Evolutionary conservation across 2,113 vertebrate genomes (phyloP), one percentile per base, ranked within the genome.

Genomic region (Balaeniceps rex): DNA sequence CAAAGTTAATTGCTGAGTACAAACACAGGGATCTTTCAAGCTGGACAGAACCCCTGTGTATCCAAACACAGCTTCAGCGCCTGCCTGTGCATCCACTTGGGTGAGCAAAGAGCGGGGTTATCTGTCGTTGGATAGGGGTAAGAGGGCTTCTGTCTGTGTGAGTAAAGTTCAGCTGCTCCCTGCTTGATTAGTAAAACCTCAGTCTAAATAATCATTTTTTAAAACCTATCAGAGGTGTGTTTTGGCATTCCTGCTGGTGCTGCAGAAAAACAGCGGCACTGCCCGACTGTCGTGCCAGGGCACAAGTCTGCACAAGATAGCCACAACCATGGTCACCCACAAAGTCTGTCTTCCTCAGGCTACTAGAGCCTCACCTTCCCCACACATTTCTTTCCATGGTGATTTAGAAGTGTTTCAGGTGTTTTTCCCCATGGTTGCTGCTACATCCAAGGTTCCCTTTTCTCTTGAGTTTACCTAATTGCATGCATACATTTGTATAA

Each of bases 71-170:
- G 61, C 68, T 65, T 66, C 77, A 49, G 81, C 40, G 92, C 61
- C 75, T 88, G 86, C 66, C 88, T 88, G 90, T 0, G 1, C 79
- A 60, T 92, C 93, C 80, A 51, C 74, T 90, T 38, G 72, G 75
- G 29, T 64, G 80, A 96, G 93, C 88, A 74, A 90, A 93, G 80
- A 92, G 81, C 89, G 57, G 83, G 63, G 66, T 82, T 96, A 95
- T 95, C 94, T 95, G 49, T 60, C 1, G 0, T 19, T 34, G 69
- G 61, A 93, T 87, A 70, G 44, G 79, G 93, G 90, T 93, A 57
- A 95, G 86, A 96, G 94, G 90, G 80, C 79, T 95, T 87, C 85
- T 96, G 94, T 95, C 93, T 96, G 82, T 29, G 14, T 47, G 72
- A 71, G 52, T 49, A 93, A 94, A 97, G 95, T 95, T 96, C 93